phyloP scores from a whole-genome alignment of 1,140 invertebrate genomes.

The Trichonephila clavipes region DNA sequence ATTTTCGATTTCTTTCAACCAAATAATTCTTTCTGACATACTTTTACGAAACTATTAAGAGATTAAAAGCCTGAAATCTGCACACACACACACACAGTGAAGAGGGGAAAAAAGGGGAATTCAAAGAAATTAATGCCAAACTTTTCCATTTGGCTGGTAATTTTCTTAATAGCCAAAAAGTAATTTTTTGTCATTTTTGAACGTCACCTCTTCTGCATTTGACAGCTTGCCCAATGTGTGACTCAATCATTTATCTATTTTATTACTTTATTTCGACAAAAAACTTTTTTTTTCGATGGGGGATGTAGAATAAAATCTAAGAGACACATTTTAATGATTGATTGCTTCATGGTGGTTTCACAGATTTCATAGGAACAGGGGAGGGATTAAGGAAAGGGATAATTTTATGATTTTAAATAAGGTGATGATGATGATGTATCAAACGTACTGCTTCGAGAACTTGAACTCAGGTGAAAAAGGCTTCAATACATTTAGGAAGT shows the following conservation, averaged over 20 bases:
- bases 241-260: slow-evolving; percentile 25
- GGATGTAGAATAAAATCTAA: background rate
- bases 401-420: background rate
- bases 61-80: background rate
- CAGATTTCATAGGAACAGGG: background rate
- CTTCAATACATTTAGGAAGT: too few species aligned
- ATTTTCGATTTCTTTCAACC: background rate
- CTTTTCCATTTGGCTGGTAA: slow-evolving; percentile 26
- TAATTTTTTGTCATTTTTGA: slow-evolving; percentile 23
- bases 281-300: background rate
- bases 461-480: too few species aligned
- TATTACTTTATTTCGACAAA: background rate
- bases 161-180: slow-evolving; percentile 28
- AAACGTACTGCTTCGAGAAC: too few species aligned
- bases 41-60: background rate
- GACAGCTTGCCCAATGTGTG: background rate
- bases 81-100: too few species aligned
- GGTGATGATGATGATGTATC: background rate
- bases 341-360: background rate
- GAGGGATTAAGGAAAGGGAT: background rate
- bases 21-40: slow-evolving; percentile 45
- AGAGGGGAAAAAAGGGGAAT: background rate
- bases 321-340: background rate
- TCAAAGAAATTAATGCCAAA: slow-evolving; percentile 30
- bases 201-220: background rate